phyloP scores from a whole-genome alignment of 2,888 invertebrate genomes.

The Rhagonycha fulva region DNA sequence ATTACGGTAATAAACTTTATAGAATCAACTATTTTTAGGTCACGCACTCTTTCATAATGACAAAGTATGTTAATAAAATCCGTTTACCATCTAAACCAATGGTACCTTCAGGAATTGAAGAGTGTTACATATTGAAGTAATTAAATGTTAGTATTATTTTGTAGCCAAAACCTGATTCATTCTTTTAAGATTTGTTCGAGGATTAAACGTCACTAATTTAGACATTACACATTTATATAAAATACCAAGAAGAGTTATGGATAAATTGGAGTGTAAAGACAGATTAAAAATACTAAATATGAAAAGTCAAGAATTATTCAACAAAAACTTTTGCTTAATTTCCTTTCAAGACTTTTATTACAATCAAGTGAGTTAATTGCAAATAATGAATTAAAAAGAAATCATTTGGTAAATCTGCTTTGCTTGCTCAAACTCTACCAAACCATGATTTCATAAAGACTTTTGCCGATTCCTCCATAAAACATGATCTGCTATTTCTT shows the following conservation, averaged over 20 bases:
- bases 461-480: too few species aligned
- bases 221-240: background rate
- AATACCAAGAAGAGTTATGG: background rate
- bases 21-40: constrained; percentile 1
- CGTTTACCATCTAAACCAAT: background rate
- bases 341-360: background rate
- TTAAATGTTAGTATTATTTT: background rate
- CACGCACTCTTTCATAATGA: background rate
- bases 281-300: background rate
- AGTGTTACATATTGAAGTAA: constrained; percentile 8
- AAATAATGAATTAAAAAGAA: background rate
- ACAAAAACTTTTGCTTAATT: constrained; percentile 5
- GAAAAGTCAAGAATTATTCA: background rate
- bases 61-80: background rate
- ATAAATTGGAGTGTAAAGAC: background rate
- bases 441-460: too few species aligned
- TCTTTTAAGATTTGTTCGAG: background rate
- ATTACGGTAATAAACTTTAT: background rate
- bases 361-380: background rate
- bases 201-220: background rate
- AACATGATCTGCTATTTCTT: too few species aligned
- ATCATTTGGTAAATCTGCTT: background rate
- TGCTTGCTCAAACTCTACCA: too few species aligned
- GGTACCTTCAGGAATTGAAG: background rate
- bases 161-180: background rate